Base-by-base conservation (phyloP, 1,140 invertebrate genomes). In the Cephus cinctus region DNA sequence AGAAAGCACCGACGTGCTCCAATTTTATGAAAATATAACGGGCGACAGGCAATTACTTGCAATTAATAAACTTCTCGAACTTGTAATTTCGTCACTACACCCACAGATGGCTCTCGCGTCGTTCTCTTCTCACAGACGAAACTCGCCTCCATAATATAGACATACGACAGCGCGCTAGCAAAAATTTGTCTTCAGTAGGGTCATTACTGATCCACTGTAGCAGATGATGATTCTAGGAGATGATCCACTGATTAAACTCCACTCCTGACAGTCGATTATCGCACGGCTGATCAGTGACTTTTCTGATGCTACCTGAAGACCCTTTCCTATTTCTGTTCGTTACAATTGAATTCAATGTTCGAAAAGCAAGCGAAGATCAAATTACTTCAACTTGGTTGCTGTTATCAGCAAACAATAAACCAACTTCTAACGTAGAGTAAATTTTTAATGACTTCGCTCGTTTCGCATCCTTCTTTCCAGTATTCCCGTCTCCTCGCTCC, bases 231-330 rank as follows among this genome's bases (percentile, higher is more conserved):
- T 1, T 0, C 0, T 12, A 8, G 60, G 65, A 66, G 45, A 72
- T 72, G 69, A 72, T 45, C 42, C 1, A 2, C n/a, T 72, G 67
- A 71, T 70, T 72, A 68, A 56, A 55, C 48, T 53, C 52, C 61
- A 40, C 68, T 65, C 68, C 58, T 56, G 46, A 32, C 35, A 25
- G 42, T 55, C 52, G 46, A 53, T 35, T 61, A 65, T 66, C 56
- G 66, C 65, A 66, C 54, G 55, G 54, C 43, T 51, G 40, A 47
- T 43, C 51, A 52, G 34, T 43, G 65, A 67, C 43, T 22, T 25
- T 23, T 52, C 68, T 71, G 68, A 71, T 71, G 68, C 68, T 68
- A 56, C 55, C 36, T 44, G 44, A 47, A 45, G 36, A 20, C 14
- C 18, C 16, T 38, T 46, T 38, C 20, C 12, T 15, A 12, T 12